A percentile compares a stretch with the other conserved stretches of the same genome.
Evolutionary conservation across 2,113 vertebrate species (phyloP).

Genomic region (Vimba vimba): DNA sequence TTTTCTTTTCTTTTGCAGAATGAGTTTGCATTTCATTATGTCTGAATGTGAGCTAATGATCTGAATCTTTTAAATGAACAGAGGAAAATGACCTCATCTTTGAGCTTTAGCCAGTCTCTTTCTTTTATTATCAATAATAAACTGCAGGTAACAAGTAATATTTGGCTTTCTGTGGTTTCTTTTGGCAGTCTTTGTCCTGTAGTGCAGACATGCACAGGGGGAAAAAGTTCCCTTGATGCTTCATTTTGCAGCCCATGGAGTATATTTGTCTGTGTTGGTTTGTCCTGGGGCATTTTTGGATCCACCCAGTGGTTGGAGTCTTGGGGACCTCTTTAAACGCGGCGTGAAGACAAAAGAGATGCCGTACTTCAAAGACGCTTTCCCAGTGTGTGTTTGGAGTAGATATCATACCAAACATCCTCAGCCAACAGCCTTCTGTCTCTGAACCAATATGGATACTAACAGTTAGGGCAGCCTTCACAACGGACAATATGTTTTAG

Average conservation of each 20-base stretch:
- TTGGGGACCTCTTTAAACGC: slow-evolving; percentile 22
- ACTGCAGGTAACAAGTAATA: slow-evolving; percentile 53
- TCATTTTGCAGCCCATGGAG: slow-evolving; percentile 30
- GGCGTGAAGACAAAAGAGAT: slow-evolving; percentile 56
- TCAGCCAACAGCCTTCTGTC: slow-evolving; percentile 33
- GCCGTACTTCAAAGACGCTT: slow-evolving; percentile 51
- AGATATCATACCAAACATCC: slow-evolving; percentile 36
- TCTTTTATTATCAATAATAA: slow-evolving; percentile 50
- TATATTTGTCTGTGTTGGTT: slow-evolving; percentile 11
- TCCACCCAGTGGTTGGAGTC: slow-evolving; percentile 21
- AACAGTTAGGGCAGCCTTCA: not conserved
- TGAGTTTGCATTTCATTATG: not conserved
- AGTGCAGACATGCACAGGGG: slow-evolving; percentile 22
- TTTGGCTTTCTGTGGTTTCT: slow-evolving; percentile 46
- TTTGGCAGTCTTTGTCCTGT: slow-evolving; percentile 50
- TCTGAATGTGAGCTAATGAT: slow-evolving; percentile 9
- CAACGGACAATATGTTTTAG: not conserved
- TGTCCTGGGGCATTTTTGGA: slow-evolving; percentile 44
- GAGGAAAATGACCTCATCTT: slow-evolving; percentile 25
- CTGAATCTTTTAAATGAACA: not conserved
- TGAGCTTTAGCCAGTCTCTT: slow-evolving; percentile 16
- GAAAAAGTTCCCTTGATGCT: slow-evolving; percentile 47
- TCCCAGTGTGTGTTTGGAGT: slow-evolving; percentile 17
- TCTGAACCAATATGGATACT: not conserved
- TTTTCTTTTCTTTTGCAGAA: not conserved